Evolutionary conservation across 2,113 vertebrate genomes (phyloP).

Genomic region (Silurus asotus): DNA sequence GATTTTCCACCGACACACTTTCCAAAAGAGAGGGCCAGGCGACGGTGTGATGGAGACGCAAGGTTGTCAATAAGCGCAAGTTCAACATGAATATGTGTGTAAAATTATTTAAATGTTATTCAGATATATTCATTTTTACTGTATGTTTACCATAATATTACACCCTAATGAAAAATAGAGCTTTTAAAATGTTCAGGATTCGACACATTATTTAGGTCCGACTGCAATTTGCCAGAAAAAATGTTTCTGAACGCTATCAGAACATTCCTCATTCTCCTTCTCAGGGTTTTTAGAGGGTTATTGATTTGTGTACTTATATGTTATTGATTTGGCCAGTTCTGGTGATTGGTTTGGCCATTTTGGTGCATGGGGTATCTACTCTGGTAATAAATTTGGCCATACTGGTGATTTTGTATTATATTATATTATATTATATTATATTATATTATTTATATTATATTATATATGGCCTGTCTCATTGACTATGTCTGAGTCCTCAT

Average conservation of each 20-base stretch:
- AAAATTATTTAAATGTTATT: neutral
- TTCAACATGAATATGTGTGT: neutral
- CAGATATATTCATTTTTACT: neutral
- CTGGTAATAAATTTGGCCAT: too few species aligned
- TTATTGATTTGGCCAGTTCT: too few species aligned
- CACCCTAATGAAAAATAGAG: neutral
- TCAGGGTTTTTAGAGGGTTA: too few species aligned
- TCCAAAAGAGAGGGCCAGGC: neutral
- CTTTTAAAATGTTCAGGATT: neutral
- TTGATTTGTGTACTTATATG: too few species aligned
- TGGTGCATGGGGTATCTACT: too few species aligned
- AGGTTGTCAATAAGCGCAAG: neutral
- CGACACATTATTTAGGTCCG: too few species aligned
- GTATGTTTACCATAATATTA: neutral
- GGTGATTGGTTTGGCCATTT: too few species aligned
- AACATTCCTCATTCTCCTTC: neutral
- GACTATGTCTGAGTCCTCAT: too few species aligned
- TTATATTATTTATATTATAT: too few species aligned
- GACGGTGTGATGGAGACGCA: neutral
- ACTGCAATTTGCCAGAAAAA: neutral
- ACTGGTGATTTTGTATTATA: too few species aligned
- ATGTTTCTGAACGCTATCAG: neutral
- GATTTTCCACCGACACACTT: slow-evolving; percentile 38
- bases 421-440: too few species aligned
- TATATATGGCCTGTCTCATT: too few species aligned